Base-by-base conservation (phyloP, 2,888 invertebrate genomes). In the Anorthoa munda region DNA sequence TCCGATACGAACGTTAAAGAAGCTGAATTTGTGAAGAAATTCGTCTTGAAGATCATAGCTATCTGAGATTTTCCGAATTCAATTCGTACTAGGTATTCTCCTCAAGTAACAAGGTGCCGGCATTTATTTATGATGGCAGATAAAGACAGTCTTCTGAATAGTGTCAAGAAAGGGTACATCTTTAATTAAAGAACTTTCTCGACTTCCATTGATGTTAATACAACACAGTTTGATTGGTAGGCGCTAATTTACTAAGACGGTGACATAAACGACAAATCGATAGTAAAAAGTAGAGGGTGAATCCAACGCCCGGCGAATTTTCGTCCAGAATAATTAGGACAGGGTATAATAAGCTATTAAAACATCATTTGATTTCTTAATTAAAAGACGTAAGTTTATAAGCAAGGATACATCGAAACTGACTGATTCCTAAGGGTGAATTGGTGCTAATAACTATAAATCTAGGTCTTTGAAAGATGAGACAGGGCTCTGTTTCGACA, bases 1-100 rank as follows among this genome's bases (percentile, higher is more conserved):
- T 55, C 13, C 3, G 51, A 65, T 65, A 65, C 21, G 50, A 59
- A 50, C 53, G 46, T 53, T 65, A 31, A 72, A 46, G 58, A 56
- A 58, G 55, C 48, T 60, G 46, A 77, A 60, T 63, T 51, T 61
- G n/a, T 81, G 12, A 48, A 61, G 46, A 79, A 58, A 51, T 12
- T 56, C 48, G 12, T 60, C n/a, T 53, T 51, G 15, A 46, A 23
- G n/a, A 39, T 76, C 51, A 58, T 39, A 46, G 50, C 7, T 66
- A 46, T 46, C 50, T 18, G 12, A 23, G 11, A 45, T 2, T 18
- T 21, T 45, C 21, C 23, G 18, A 50, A 26, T 64, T 45, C 13
- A 59, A 76, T 60, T 64, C 64, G 58, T 18, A 48, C 13, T 46
- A 15, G 26, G 21, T 75, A 31, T 11, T 21, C 9, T n/a, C 17